Conservation (phyloP, 1,140 invertebrate species). For the Trissolcus basalis region DNA sequence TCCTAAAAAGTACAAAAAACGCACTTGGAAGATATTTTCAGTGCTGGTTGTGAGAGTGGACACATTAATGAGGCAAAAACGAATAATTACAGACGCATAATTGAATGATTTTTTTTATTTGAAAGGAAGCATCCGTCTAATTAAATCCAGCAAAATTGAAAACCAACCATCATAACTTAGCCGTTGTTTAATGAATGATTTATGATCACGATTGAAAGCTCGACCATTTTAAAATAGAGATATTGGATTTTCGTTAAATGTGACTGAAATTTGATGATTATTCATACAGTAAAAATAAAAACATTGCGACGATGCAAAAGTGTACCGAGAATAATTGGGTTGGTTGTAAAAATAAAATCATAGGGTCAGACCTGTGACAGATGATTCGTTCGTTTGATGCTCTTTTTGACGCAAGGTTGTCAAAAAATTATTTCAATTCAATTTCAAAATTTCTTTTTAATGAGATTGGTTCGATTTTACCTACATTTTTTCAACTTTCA, state of each 20-base stretch:
- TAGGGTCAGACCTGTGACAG: constrained; percentile 15
- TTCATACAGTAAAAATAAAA: constrained; percentile 53
- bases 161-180: constrained; percentile 26
- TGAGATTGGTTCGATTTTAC: too few species aligned
- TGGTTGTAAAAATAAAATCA: constrained; percentile 31
- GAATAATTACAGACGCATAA: constrained; percentile 8
- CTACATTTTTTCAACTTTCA: background rate
- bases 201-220: constrained; percentile 22
- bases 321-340: constrained; percentile 21
- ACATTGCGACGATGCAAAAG: constrained; percentile 42
- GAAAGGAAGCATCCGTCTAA: constrained; percentile 44
- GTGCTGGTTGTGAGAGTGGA: too few species aligned
- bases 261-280: constrained; percentile 49
- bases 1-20: too few species aligned
- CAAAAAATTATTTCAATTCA: too few species aligned
- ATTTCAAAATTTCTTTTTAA: too few species aligned
- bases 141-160: constrained; percentile 17
- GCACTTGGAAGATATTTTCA: background rate
- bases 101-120: constrained; percentile 33
- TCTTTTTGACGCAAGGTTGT: background rate
- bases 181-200: constrained; percentile 46
- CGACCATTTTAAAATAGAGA: constrained; percentile 47
- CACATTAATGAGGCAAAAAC: background rate
- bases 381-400: constrained; percentile 17
- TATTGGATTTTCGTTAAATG: constrained; percentile 55